phyloP scores from a whole-genome alignment of 2,113 vertebrate species.

The Acrocephalus kingi region DNA sequence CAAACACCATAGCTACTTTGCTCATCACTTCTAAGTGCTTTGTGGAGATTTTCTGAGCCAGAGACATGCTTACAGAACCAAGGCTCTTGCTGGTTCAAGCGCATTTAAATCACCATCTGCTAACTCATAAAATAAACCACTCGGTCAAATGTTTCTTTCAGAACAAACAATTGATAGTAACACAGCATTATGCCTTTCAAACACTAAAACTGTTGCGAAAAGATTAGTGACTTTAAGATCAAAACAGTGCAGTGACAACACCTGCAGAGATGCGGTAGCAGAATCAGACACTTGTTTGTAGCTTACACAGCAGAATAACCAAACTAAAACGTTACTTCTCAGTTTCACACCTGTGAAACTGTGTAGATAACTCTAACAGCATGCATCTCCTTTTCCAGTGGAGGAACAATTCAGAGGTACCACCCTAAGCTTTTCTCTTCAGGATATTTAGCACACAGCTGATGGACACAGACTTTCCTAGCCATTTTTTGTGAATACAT shows the following conservation, averaged over 20 bases:
- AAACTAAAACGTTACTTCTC: neutral
- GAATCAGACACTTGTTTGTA: neutral
- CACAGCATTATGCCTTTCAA: constrained; percentile 9
- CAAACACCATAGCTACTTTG: neutral
- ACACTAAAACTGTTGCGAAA: neutral
- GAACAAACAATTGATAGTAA: constrained; percentile 8
- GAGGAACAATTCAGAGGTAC: neutral
- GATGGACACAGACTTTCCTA: neutral
- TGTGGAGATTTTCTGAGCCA: neutral
- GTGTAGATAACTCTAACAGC: neutral
- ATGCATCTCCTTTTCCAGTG: neutral
- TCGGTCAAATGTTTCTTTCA: neutral
- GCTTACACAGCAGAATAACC: neutral
- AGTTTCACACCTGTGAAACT: neutral
- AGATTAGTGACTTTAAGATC: neutral
- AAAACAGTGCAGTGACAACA: neutral
- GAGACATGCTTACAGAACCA: neutral
- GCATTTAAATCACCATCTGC: constrained; percentile 26
- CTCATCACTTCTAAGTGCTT: neutral
- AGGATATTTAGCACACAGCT: neutral
- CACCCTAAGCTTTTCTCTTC: neutral
- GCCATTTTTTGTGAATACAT: neutral
- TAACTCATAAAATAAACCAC: neutral
- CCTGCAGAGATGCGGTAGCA: neutral
- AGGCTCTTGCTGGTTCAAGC: neutral